Evolutionary conservation across 2,888 invertebrate species (phyloP).

Genomic region (Seira musarum): DNA sequence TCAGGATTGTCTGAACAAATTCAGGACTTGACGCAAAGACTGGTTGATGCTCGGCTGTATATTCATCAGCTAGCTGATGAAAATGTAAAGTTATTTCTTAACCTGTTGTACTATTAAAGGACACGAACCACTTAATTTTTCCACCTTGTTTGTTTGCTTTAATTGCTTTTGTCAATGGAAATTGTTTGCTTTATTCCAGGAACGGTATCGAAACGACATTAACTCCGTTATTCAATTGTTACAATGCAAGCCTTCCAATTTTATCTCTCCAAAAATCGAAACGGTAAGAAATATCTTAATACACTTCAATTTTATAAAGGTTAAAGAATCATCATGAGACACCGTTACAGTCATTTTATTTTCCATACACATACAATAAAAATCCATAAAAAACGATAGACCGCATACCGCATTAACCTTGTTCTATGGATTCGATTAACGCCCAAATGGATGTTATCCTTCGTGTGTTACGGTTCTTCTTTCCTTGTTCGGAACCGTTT

Average conservation of each 20-base stretch:
- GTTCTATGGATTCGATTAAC: too few species aligned
- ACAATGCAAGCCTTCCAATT: slow-evolving; percentile 95
- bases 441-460: too few species aligned
- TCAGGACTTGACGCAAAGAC: slow-evolving; percentile 79
- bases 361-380: too few species aligned
- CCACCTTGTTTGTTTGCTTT: background rate
- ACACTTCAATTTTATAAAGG: too few species aligned
- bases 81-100: slow-evolving; percentile 79
- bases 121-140: background rate
- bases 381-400: too few species aligned
- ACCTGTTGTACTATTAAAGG: slow-evolving; percentile 14
- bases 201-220: slow-evolving; percentile 94
- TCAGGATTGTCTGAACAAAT: slow-evolving; percentile 63
- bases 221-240: slow-evolving; percentile 93
- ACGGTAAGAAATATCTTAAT: too few species aligned
- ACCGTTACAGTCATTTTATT: too few species aligned
- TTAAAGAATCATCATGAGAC: too few species aligned
- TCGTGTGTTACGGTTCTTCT: too few species aligned
- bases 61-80: slow-evolving; percentile 88
- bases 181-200: slow-evolving; percentile 82
- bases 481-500: too few species aligned
- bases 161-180: background rate
- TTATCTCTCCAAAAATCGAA: slow-evolving; percentile 92
- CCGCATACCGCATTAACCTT: too few species aligned
- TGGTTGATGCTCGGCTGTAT: slow-evolving; percentile 88